phyloP scores from a whole-genome alignment of 2,888 invertebrate genomes.

The Aphrophora alni region DNA sequence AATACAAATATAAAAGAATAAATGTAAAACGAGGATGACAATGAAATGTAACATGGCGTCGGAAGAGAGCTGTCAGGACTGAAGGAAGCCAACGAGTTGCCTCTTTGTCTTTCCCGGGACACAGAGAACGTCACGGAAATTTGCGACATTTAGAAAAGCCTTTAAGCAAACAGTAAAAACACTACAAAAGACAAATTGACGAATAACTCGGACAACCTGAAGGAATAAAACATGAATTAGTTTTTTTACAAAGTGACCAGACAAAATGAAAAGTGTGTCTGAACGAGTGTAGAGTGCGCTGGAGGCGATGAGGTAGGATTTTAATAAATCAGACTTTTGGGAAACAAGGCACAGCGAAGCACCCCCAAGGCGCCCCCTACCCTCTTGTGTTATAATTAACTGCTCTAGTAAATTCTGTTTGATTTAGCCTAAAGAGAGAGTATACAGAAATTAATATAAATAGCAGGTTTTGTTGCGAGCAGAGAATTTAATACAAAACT shows the following conservation, averaged over 20 bases:
- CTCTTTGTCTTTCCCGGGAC: not conserved
- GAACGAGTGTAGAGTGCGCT: constrained; percentile 32
- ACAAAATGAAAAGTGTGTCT: constrained; percentile 40
- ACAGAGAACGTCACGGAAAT: not conserved
- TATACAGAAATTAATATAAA: constrained; percentile 43
- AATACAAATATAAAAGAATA: no score
- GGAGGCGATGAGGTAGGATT: constrained; percentile 39
- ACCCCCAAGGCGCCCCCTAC: constrained; percentile 25
- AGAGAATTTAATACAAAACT: constrained; percentile 43
- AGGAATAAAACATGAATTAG: not conserved
- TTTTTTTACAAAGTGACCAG: constrained; percentile 39
- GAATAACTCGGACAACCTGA: not conserved
- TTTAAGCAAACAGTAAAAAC: not conserved
- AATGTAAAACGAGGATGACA: no score
- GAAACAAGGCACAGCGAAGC: constrained; percentile 31
- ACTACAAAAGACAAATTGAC: constrained; percentile 9
- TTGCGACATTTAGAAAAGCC: not conserved
- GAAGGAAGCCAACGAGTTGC: not conserved
- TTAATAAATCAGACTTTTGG: constrained; percentile 45
- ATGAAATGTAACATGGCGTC: no score
- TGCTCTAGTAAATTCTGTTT: constrained; percentile 45
- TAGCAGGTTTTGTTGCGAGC: constrained; percentile 41
- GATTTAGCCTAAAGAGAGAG: constrained; percentile 46
- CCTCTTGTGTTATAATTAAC: constrained; percentile 45
- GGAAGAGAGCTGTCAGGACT: not conserved